A percentile compares a stretch with the other conserved stretches of the same genome.
Conservation (phyloP, 1,140 invertebrate species). For the Babylonia areolata region DNA sequence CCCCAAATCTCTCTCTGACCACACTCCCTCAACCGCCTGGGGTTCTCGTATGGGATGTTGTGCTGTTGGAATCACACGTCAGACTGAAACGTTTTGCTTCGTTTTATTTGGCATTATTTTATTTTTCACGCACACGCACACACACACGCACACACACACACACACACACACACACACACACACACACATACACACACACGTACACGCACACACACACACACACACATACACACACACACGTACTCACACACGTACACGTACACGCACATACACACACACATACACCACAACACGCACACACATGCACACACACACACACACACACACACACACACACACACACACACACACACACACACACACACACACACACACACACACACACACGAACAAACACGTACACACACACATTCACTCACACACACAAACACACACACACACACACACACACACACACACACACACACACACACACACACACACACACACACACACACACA, state of each 20-base stretch:
- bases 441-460: not conserved
- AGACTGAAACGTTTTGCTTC: too few species aligned
- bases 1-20: not conserved
- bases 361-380: not conserved
- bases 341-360: not conserved
- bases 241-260: not conserved
- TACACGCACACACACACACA: slow-evolving; percentile 7
- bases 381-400: too few species aligned
- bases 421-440: too few species aligned
- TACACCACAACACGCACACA: too few species aligned
- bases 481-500: too few species aligned
- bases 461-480: not conserved
- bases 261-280: slow-evolving; percentile 12
- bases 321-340: not conserved
- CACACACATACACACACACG: slow-evolving; percentile 9
- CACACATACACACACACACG: not conserved
- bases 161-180: slow-evolving; percentile 17
- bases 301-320: not conserved
- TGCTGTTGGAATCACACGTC: not conserved
- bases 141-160: not conserved
- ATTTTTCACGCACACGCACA: not conserved
- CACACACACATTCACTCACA: too few species aligned
- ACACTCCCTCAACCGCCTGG: not conserved
- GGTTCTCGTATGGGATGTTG: not conserved
- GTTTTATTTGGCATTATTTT: too few species aligned